A percentile compares a stretch with the other conserved stretches of the same genome.
Evolutionary conservation across 2,888 invertebrate species (phyloP).

Genomic region (Myopa testacea): DNA sequence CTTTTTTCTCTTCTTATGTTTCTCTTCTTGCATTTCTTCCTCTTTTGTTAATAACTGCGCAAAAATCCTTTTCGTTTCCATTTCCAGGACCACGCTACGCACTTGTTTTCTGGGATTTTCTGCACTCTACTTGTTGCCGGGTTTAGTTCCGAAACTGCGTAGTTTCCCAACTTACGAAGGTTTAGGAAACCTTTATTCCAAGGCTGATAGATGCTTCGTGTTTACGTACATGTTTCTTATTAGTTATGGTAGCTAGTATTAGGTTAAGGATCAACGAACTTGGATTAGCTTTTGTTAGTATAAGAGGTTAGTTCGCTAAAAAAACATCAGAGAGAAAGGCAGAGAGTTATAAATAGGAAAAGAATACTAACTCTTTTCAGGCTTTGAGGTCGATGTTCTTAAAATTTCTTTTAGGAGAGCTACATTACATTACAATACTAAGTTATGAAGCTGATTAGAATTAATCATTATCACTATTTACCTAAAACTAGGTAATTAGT

Average conservation of each 20-base stretch:
- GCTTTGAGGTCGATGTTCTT: too few relatives aligned
- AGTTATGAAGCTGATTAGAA: too few relatives aligned
- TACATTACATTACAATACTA: too few relatives aligned
- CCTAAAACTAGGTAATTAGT: too few relatives aligned
- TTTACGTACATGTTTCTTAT: neutral
- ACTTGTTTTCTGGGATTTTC: constrained; percentile 26
- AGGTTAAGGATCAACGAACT: constrained; percentile 29
- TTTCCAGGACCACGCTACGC: constrained; percentile 11
- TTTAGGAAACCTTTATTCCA: neutral
- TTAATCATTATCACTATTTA: too few relatives aligned
- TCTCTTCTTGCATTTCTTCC: neutral
- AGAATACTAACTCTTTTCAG: too few relatives aligned
- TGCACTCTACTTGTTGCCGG: constrained; percentile 7
- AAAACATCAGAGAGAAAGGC: too few relatives aligned
- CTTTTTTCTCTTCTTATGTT: neutral
- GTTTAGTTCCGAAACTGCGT: constrained; percentile 11
- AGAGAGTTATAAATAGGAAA: too few relatives aligned
- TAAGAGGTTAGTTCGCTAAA: neutral
- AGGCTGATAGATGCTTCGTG: neutral
- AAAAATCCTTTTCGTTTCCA: constrained; percentile 9
- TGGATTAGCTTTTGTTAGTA: neutral
- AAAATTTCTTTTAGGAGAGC: too few relatives aligned
- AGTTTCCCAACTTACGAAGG: constrained; percentile 12
- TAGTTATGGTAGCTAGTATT: constrained; percentile 13
- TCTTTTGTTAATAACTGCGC: constrained; percentile 19